Evolutionary conservation across 1,140 invertebrate genomes (phyloP).

Genomic region (Panulirus ornatus): DNA sequence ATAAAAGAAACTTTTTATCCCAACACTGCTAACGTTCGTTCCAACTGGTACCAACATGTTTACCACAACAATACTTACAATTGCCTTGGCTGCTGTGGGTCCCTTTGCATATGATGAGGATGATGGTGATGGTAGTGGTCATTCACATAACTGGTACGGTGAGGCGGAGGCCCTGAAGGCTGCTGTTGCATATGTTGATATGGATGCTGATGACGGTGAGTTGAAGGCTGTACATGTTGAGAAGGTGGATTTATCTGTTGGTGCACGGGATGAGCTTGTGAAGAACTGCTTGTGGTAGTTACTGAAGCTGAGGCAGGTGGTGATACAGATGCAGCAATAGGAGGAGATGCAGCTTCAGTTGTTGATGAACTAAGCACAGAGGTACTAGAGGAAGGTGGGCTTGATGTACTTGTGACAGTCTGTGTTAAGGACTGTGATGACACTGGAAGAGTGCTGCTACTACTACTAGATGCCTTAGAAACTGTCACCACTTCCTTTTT

Average conservation of each 20-base stretch:
- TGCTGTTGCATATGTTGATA: conserved; percentile 54
- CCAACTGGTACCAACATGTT: background rate
- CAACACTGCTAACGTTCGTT: background rate
- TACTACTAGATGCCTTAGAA: background rate
- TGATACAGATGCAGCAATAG: background rate
- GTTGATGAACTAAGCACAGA: conserved; percentile 22
- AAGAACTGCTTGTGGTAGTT: background rate
- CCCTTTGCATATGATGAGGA: conserved; percentile 31
- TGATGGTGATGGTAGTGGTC: conserved; percentile 48
- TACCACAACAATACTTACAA: conserved; percentile 45
- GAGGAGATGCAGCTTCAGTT: background rate
- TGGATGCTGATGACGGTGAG: conserved; percentile 66
- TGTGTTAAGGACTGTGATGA: conserved; percentile 9
- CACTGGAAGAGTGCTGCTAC: conserved; percentile 8
- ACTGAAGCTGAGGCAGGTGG: background rate
- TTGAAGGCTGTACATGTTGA: background rate
- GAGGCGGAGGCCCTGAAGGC: conserved; percentile 63
- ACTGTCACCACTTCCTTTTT: conserved; percentile 52
- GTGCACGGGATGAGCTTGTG: conserved; percentile 17
- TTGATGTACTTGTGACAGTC: background rate
- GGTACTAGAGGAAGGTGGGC: conserved; percentile 7
- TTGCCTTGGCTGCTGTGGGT: conserved; percentile 47
- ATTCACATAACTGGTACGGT: conserved; percentile 68
- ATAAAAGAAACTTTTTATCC: conserved; percentile 4
- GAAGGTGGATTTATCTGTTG: background rate